Evolutionary conservation across 1,140 invertebrate species (phyloP), one percentile per base, ranked within the genome.

Genomic region (Penaeus japonicus): DNA sequence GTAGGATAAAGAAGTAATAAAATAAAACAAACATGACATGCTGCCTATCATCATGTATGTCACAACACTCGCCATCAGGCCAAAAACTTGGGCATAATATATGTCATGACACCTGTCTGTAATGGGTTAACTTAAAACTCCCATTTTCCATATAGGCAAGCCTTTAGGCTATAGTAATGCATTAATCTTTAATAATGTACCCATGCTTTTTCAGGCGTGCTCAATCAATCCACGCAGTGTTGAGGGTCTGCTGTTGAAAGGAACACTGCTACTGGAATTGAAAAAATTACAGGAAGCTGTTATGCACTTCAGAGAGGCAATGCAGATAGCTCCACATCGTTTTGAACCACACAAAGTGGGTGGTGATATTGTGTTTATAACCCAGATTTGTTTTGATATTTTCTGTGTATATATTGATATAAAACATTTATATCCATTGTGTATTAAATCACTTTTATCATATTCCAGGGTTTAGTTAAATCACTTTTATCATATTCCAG

Each of bases 261-360:
- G 95, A 2, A 94, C 94, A 90, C 94, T 96, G 70, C 92, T 96
- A 2, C 92, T 95, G 47, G 95, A 96, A 89, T 92, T 96, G 77
- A 96, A 96, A 91, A 96, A 96, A 90, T 94, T 94, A 90, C 94
- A 94, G 84, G 96, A 96, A 89, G 95, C 96, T 12, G 93, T 95
- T 2, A 92, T 94, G 62, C 95, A 96, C 91, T 96, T 96, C 92
- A 93, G 95, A 90, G 95, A 96, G 92, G 96, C 95, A 0, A 93
- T 96, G 90, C 94, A 95, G 91, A 92, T 94, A 54, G 93, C 93
- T 53, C 93, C 94, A 12, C 92, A 93, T 90, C 92, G 94, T 90
- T 95, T 93, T 91, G 96, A 96, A 91, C 94, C 94, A 5, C 94
- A 96, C 91, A 95, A 95, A 92, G 93, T 90, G 47, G 59, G 83